Evolutionary conservation across 2,797 vertebrate species (phyloP).

Genomic region (Eospalax fontanierii): DNA sequence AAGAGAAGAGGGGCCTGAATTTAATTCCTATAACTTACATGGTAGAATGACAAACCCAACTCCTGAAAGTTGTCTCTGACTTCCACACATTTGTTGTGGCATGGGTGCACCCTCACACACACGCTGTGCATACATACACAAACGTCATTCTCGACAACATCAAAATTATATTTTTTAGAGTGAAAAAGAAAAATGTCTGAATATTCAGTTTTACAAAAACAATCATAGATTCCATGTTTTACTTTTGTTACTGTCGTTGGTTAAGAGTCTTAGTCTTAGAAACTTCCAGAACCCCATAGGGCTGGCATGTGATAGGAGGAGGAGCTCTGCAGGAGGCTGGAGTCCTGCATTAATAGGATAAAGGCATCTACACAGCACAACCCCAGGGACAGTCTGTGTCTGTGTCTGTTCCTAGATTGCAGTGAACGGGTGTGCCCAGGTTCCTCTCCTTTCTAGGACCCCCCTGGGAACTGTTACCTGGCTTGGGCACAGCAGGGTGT

Average conservation of each 20-base stretch:
- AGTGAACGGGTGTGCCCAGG: background rate
- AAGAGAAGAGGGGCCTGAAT: background rate
- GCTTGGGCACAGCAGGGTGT: background rate
- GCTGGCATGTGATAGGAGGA: background rate
- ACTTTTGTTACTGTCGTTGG: background rate
- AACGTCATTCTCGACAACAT: too few species aligned
- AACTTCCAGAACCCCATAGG: background rate
- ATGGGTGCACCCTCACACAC: too few species aligned
- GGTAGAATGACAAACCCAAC: background rate
- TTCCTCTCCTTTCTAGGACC: background rate
- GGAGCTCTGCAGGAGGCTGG: background rate
- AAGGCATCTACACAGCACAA: background rate
- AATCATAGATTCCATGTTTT: background rate
- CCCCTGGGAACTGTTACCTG: background rate
- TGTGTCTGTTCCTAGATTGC: background rate
- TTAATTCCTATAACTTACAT: too few species aligned
- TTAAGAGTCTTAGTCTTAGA: background rate
- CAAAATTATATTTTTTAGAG: background rate
- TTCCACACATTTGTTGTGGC: too few species aligned
- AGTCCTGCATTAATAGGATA: background rate
- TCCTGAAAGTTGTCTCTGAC: background rate
- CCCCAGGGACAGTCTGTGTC: background rate
- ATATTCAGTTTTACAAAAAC: background rate
- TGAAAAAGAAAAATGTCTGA: background rate
- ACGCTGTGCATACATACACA: background rate